Evolutionary conservation across 2,113 vertebrate species (phyloP).

Genomic region (Vulpes lagopus): DNA sequence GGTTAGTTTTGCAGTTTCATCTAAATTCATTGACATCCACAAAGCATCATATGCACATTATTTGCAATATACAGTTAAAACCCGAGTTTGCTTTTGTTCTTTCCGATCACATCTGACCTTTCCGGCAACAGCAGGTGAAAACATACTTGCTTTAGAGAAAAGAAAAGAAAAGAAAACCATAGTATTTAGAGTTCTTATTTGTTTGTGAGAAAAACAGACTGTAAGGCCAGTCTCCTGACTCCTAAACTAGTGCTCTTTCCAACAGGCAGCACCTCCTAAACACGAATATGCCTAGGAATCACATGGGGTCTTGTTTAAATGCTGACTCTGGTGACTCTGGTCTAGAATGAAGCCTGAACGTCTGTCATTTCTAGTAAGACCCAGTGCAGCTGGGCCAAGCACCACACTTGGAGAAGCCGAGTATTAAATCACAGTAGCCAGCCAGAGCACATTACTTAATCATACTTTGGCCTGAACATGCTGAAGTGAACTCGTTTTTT

Average conservation of each 20-base stretch:
- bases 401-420: neutral
- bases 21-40: neutral
- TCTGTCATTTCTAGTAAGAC: neutral
- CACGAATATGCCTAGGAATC: neutral
- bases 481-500: constrained; percentile 52
- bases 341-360: neutral
- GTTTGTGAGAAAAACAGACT: neutral
- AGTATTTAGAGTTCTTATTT: neutral
- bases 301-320: neutral
- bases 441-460: constrained; percentile 2
- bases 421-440: constrained; percentile 49
- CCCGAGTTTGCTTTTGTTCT: neutral
- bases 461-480: constrained; percentile 34
- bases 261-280: neutral
- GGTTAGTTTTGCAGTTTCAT: neutral
- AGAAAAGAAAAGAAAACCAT: neutral
- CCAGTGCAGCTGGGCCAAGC: neutral
- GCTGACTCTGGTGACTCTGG: neutral
- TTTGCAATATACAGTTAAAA: neutral
- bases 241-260: neutral
- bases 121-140: neutral
- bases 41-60: neutral
- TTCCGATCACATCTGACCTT: constrained; percentile 21
- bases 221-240: neutral
- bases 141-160: neutral